Evolutionary conservation across 1,140 invertebrate genomes (phyloP), one percentile per base, ranked within the genome.

Genomic region (Heterodera schachtii): DNA sequence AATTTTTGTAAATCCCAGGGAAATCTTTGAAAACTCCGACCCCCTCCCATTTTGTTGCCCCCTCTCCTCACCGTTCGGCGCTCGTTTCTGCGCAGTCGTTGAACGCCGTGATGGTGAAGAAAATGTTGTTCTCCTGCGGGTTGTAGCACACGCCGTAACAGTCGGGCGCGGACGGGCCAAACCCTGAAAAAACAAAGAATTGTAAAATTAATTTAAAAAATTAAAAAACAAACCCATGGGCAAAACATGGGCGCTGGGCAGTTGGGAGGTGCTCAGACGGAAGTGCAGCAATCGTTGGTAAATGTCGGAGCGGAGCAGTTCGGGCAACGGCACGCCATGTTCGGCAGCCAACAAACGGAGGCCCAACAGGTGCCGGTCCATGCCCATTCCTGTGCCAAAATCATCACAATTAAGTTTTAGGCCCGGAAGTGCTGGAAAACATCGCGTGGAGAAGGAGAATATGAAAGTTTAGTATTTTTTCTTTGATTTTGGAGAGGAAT

Each of bases 311-410:
- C 73, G 57, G 21, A 88, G 80, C 47, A 89, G 67, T 46, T 78
- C 64, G 3, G 88, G 88, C 11, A 85, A 64, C 19, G 71, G 64
- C 9, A 87, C 47, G 21, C 79, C 80, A 11, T 87, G 70, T 78
- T 89, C 88, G 31, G 75, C 11, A 3, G 87, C 86, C 60, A 91
- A 87, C 80, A 92, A 81, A 69, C 90, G 90, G 49, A 92, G 83
- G 0, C 92, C 92, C 74, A 92, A 84, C 19, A 93, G 80, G 86
- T 93, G 92, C 44, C 92, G 86, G 86, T 93, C 92, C 89, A 91
- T 92, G 19, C 92, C 92, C 90, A 82, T 66, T 7, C 86, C 87
- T 86, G 49, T 52, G 49, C 49, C 49, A 75, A 85, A 49, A n/a
- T n/a, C n/a, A n/a, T n/a, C n/a, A n/a, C n/a, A n/a, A n/a, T n/a